Conservation (phyloP, 2,888 invertebrate genomes). For the Aproaerema taeniolella region DNA sequence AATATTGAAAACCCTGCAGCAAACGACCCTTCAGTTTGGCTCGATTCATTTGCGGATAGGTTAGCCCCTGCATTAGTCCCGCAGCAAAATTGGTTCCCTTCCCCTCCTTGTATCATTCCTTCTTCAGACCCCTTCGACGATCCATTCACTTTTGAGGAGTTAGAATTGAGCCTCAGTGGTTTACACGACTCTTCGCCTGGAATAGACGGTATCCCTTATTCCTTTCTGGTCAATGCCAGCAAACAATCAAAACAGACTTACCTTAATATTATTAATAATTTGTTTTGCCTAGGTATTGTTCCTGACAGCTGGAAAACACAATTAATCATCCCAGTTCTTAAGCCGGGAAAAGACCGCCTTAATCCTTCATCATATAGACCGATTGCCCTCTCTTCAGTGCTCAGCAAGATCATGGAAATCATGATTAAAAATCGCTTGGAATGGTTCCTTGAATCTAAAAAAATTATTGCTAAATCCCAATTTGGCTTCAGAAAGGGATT, state of each 20-base stretch:
- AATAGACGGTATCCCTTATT: constrained; percentile 19
- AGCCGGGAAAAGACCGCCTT: constrained; percentile 21
- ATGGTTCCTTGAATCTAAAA: constrained; percentile 22
- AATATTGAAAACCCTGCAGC: not conserved
- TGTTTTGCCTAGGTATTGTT: constrained; percentile 7
- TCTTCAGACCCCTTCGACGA: not conserved
- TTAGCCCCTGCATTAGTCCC: constrained; percentile 11
- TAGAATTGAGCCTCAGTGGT: constrained; percentile 3
- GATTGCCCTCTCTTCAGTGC: constrained; percentile 21
- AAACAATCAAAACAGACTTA: not conserved
- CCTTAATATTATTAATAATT: constrained; percentile 4
- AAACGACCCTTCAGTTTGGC: constrained; percentile 4
- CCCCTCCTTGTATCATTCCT: not conserved
- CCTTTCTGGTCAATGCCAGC: constrained; percentile 10
- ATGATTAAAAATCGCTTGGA: constrained; percentile 24
- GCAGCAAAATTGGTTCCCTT: not conserved
- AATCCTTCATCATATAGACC: constrained; percentile 19
- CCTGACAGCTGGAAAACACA: constrained; percentile 23
- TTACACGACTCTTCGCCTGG: constrained; percentile 19
- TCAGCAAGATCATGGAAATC: constrained; percentile 23
- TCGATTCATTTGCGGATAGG: constrained; percentile 4
- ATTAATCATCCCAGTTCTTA: constrained; percentile 24
- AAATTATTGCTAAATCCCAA: constrained; percentile 17
- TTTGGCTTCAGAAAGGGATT: constrained; percentile 27
- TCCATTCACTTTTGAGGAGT: constrained; percentile 18